Percentiles rank a stretch among this genome's conserved stretches.
Evolutionary conservation across 2,797 vertebrate species (phyloP).

Genomic region (Crocidura indochinensis): DNA sequence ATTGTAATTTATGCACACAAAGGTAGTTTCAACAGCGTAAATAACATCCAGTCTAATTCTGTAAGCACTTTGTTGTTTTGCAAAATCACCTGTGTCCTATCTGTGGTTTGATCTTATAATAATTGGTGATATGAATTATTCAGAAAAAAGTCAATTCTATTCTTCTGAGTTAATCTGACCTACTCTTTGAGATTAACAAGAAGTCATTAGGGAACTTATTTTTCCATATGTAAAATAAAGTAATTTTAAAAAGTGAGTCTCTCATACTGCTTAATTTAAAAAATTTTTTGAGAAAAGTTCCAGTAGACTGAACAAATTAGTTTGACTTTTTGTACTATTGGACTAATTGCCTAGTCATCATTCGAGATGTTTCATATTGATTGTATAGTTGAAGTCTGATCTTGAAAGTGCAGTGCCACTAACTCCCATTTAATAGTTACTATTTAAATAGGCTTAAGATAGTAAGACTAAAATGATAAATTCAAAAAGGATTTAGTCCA

Average conservation of each 20-base stretch:
- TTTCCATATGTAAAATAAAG: conserved; percentile 4
- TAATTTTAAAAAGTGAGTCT: not conserved
- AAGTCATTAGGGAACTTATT: not conserved
- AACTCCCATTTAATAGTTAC: not conserved
- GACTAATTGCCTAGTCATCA: not conserved
- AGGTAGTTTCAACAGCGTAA: conserved; percentile 70
- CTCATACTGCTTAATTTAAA: conserved; percentile 47
- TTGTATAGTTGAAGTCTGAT: not conserved
- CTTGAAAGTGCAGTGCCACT: not conserved
- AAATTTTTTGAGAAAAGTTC: conserved; percentile 30
- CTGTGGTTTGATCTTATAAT: not conserved
- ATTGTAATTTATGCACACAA: conserved; percentile 68
- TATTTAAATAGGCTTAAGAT: not conserved
- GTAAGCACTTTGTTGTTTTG: not conserved
- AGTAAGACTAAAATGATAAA: conserved; percentile 32
- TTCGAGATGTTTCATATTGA: not conserved
- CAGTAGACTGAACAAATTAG: conserved; percentile 26
- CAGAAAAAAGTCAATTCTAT: not conserved
- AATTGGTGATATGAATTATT: conserved; percentile 47
- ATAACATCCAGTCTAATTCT: conserved; percentile 57
- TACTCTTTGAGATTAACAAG: conserved; percentile 4
- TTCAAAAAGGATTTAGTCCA: conserved; percentile 19
- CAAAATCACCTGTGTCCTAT: conserved; percentile 26
- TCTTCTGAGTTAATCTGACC: not conserved
- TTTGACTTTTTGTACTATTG: conserved; percentile 13